Conservation (phyloP, 2,888 invertebrate species). For the Oasisia sp. region DNA sequence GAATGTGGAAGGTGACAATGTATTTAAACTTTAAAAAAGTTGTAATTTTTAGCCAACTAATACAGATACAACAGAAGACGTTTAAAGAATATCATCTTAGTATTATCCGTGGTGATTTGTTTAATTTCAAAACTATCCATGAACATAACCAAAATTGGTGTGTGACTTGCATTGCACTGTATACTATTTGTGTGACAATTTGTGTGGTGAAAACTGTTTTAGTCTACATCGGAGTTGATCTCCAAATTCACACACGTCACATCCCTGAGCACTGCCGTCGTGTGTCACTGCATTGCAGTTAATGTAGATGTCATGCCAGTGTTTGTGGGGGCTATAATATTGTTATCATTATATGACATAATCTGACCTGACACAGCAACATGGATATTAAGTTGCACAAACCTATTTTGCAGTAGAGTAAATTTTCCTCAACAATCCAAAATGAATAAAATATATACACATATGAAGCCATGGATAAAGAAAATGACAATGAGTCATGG, state of each 20-base stretch:
- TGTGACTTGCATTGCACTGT: not conserved
- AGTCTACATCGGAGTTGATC: slow-evolving; percentile 1
- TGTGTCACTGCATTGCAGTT: not conserved
- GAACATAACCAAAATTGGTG: not conserved
- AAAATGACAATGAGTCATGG: too few species aligned
- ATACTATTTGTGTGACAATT: not conserved
- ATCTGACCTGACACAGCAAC: too few species aligned
- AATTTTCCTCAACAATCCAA: too few species aligned
- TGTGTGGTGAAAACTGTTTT: not conserved
- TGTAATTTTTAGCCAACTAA: not conserved
- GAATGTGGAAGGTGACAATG: not conserved
- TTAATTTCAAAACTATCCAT: not conserved
- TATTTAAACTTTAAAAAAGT: not conserved
- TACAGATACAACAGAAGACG: not conserved
- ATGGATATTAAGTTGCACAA: too few species aligned
- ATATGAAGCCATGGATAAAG: too few species aligned
- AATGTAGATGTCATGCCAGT: not conserved
- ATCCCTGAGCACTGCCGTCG: not conserved
- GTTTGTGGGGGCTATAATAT: not conserved
- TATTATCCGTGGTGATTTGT: not conserved
- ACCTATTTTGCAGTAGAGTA: too few species aligned
- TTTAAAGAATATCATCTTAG: not conserved
- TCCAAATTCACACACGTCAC: not conserved
- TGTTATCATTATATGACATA: not conserved
- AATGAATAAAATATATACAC: too few species aligned